A percentile compares a stretch with the other conserved stretches of the same genome.
Evolutionary conservation across 2,888 invertebrate genomes (phyloP).

Genomic region (Cheiracanthium punctorium): DNA sequence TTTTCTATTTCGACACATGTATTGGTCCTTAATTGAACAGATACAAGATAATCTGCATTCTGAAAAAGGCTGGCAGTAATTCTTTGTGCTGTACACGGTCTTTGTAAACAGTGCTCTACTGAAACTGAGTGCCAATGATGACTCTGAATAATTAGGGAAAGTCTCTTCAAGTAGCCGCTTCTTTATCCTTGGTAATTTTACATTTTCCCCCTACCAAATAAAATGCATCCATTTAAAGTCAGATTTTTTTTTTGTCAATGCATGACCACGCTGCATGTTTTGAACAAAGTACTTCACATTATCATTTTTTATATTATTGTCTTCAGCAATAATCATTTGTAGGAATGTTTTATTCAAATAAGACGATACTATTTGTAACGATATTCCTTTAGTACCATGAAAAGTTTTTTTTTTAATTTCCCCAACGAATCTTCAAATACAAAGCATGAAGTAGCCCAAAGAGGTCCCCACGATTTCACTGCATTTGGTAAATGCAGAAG

Average conservation of each 20-base stretch:
- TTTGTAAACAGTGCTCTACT: background rate
- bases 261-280: background rate
- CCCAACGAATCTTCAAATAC: slow-evolving; percentile 24
- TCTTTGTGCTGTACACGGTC: background rate
- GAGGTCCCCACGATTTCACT: slow-evolving; percentile 29
- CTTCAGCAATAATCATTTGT: background rate
- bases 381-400: slow-evolving; percentile 17
- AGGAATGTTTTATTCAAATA: slow-evolving; percentile 1
- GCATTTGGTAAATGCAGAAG: slow-evolving; percentile 25
- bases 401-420: slow-evolving; percentile 13
- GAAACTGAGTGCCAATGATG: background rate
- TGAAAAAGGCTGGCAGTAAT: background rate
- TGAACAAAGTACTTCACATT: background rate
- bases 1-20: background rate
- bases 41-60: background rate
- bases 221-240: background rate
- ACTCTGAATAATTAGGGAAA: background rate
- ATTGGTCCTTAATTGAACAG: background rate
- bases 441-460: slow-evolving; percentile 25
- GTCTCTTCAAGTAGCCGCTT: background rate
- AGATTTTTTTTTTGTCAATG: background rate
- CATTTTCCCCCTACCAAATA: background rate
- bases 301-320: background rate
- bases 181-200: background rate
- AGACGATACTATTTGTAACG: background rate